Conservation (phyloP, 2,797 vertebrate genomes). For the Streptopelia turtur region DNA sequence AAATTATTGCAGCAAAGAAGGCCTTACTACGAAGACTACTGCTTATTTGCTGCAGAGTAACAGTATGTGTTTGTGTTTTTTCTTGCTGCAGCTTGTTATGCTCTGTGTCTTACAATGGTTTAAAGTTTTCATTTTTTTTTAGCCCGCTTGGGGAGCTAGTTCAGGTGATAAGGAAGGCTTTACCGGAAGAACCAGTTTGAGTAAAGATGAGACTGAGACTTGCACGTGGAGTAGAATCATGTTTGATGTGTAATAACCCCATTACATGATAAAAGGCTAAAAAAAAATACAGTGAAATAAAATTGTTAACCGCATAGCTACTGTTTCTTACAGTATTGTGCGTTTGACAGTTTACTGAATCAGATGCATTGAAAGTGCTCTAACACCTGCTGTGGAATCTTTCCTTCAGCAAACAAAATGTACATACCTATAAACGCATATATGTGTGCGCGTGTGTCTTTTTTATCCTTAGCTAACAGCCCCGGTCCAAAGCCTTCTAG, state of each 20-base stretch:
- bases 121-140: conserved; percentile 54
- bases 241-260: conserved; percentile 36
- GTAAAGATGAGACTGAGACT: conserved; percentile 56
- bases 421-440: conserved; percentile 13
- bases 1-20: conserved; percentile 75
- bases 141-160: conserved; percentile 75
- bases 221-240: conserved; percentile 54
- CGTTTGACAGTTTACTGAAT: conserved; percentile 74
- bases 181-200: conserved; percentile 83
- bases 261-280: conserved; percentile 50
- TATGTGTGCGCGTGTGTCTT: conserved; percentile 65
- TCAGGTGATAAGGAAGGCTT: conserved; percentile 83
- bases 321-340: conserved; percentile 68
- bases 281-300: conserved; percentile 58
- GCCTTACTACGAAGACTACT: conserved; percentile 68
- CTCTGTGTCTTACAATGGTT: conserved; percentile 80
- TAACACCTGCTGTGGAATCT: conserved; percentile 89
- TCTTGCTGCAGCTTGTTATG: conserved; percentile 76
- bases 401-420: conserved; percentile 89
- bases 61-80: conserved; percentile 62
- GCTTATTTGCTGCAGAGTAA: conserved; percentile 77
- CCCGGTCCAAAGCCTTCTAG: conserved; percentile 88
- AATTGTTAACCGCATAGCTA: conserved; percentile 77
- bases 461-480: conserved; percentile 84
- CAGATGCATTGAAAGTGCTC: conserved; percentile 78